phyloP scores from a whole-genome alignment of 2,797 vertebrate genomes.

The Morus bassanus region DNA sequence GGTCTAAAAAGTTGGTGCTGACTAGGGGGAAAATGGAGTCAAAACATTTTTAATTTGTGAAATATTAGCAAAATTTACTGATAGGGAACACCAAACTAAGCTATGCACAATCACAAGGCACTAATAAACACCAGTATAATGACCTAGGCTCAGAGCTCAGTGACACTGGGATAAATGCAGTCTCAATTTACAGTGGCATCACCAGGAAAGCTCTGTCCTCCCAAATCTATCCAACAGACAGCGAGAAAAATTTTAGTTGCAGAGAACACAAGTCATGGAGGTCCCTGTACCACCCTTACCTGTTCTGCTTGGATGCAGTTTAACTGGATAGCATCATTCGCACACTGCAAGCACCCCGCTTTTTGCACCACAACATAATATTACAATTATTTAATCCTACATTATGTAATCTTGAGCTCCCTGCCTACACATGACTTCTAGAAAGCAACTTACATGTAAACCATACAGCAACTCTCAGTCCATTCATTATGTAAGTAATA shows the following conservation, averaged over 20 bases:
- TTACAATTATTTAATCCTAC: conserved; percentile 58
- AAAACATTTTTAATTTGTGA: not conserved
- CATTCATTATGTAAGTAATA: not conserved
- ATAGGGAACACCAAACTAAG: not conserved
- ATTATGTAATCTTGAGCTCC: conserved; percentile 42
- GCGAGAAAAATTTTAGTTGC: not conserved
- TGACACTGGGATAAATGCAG: not conserved
- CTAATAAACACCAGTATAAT: not conserved
- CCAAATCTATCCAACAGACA: not conserved
- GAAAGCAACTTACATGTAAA: conserved; percentile 45
- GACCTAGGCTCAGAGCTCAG: not conserved
- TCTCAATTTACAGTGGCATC: not conserved
- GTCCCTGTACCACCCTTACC: not conserved
- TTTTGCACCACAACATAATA: conserved; percentile 19
- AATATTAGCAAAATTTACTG: not conserved
- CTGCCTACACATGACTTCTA: conserved; percentile 45
- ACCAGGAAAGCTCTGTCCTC: not conserved
- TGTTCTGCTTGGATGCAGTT: not conserved
- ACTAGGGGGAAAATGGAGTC: not conserved
- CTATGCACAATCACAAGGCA: not conserved
- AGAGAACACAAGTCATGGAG: not conserved
- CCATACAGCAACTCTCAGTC: not conserved
- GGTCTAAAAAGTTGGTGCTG: not conserved
- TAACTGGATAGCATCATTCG: not conserved
- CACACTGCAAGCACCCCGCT: not conserved